Percentiles rank a stretch among this genome's conserved stretches.
phyloP scores from a whole-genome alignment of 1,140 invertebrate genomes.

The Xylocopa sonorina region DNA sequence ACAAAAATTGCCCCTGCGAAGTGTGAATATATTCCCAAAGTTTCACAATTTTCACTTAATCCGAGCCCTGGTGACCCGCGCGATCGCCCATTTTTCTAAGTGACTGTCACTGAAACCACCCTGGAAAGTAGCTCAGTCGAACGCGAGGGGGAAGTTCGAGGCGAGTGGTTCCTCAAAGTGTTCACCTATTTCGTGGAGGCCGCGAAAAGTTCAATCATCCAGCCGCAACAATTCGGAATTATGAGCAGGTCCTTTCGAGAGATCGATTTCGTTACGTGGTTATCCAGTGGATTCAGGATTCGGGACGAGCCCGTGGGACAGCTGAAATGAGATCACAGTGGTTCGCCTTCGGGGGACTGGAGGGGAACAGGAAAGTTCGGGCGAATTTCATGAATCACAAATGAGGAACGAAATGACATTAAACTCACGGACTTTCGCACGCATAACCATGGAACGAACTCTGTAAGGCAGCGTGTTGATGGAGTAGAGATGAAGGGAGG shows the following conservation, averaged over 20 bases:
- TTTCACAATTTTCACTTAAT: too few relatives aligned
- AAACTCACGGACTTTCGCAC: conserved; percentile 66
- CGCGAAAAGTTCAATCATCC: not conserved
- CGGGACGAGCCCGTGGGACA: conserved; percentile 58
- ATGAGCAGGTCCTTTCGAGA: conserved; percentile 34
- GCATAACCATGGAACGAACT: conserved; percentile 55
- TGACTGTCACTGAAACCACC: too few relatives aligned
- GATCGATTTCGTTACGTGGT: conserved; percentile 63
- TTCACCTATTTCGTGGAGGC: not conserved
- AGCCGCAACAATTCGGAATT: conserved; percentile 17
- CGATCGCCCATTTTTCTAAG: too few relatives aligned
- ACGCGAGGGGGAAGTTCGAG: too few relatives aligned
- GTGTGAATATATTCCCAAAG: too few relatives aligned
- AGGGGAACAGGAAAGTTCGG: conserved; percentile 57
- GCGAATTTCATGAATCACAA: conserved; percentile 72
- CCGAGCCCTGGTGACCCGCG: too few relatives aligned
- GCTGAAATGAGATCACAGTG: conserved; percentile 68
- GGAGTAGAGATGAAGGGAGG: conserved; percentile 21
- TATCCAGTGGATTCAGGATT: conserved; percentile 60
- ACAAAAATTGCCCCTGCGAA: too few relatives aligned
- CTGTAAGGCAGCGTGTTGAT: conserved; percentile 56
- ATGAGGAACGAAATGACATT: conserved; percentile 71
- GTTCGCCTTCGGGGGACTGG: conserved; percentile 58
- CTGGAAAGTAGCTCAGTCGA: too few relatives aligned
- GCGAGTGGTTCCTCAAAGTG: not conserved